Percentiles rank a stretch among this genome's conserved stretches.
These are phyloP conservation scores for Drosophila pectinifera DNA, from an alignment of 1,140 invertebrate species.

Conservation along the genomic window DNA sequence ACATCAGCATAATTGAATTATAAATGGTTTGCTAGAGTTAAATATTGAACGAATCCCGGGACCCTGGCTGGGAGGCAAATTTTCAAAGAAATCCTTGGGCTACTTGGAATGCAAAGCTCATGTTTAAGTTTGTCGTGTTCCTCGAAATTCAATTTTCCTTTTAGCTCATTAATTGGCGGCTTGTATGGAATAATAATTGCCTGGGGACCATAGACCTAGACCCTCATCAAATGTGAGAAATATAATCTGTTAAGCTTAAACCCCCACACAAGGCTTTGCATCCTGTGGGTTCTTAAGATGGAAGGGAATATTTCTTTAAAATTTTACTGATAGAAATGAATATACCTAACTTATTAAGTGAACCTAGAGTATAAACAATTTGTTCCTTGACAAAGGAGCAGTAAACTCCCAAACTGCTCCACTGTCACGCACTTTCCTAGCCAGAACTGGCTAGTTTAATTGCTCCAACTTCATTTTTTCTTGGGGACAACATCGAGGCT, in stretches of 20 bases:
- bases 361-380: neutral
- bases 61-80: neutral
- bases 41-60: slow-evolving; percentile 35
- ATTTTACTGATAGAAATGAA: no score
- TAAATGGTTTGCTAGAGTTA: slow-evolving; percentile 48
- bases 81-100: neutral
- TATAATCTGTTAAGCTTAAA: neutral
- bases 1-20: slow-evolving; percentile 65
- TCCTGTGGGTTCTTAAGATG: no score
- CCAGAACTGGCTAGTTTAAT: neutral
- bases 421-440: neutral
- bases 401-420: no score
- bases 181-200: slow-evolving; percentile 15
- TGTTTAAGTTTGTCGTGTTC: no score
- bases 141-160: slow-evolving; percentile 9
- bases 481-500: no score
- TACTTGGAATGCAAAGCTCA: slow-evolving; percentile 18
- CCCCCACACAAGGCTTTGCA: neutral
- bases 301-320: neutral
- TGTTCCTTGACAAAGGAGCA: neutral
- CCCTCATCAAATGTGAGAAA: slow-evolving; percentile 11
- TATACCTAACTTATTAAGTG: no score
- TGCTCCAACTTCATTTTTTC: slow-evolving; percentile 1
- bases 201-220: neutral
- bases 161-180: slow-evolving; percentile 15